Percentiles rank a stretch among this genome's conserved stretches.
Conservation (phyloP, 2,888 invertebrate species). For the Linnaemya tessellans region DNA sequence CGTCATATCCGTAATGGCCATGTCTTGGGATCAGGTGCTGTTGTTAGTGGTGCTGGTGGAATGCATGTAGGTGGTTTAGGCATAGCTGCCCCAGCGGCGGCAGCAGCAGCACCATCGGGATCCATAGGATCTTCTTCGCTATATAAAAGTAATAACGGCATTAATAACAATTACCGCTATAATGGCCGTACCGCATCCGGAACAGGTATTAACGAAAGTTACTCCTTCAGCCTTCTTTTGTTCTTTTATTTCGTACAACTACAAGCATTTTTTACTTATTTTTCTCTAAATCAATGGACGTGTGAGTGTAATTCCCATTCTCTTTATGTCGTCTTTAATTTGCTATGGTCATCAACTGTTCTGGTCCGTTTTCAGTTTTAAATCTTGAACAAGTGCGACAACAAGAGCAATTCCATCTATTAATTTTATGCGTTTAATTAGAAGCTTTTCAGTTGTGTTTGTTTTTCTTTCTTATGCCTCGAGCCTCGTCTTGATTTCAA, state of each 20-base stretch:
- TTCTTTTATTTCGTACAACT: constrained; percentile 12
- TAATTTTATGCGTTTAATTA: constrained; percentile 19
- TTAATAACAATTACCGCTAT: constrained; percentile 83
- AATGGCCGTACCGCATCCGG: constrained; percentile 81
- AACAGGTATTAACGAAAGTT: constrained; percentile 80
- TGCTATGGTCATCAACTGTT: constrained; percentile 11
- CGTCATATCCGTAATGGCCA: constrained; percentile 77
- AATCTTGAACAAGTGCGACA: constrained; percentile 7
- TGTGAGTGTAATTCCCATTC: constrained; percentile 38
- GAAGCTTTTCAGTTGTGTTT: not conserved
- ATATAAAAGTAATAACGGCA: constrained; percentile 81
- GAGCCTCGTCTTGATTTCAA: not conserved
- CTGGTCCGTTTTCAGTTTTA: not conserved
- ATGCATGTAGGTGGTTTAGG: constrained; percentile 64
- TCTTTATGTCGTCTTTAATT: constrained; percentile 21
- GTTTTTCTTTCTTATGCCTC: constrained; percentile 5
- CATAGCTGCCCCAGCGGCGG: constrained; percentile 62
- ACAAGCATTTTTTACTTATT: constrained; percentile 5
- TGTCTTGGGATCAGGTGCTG: constrained; percentile 71
- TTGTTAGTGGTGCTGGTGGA: constrained; percentile 69
- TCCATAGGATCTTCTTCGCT: constrained; percentile 74
- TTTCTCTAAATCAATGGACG: not conserved
- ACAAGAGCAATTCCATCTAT: not conserved
- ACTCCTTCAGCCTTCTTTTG: constrained; percentile 28
- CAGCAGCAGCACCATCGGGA: constrained; percentile 63